Evolutionary conservation across 2,797 vertebrate species (phyloP).

Genomic region (Rhinophrynus dorsalis): DNA sequence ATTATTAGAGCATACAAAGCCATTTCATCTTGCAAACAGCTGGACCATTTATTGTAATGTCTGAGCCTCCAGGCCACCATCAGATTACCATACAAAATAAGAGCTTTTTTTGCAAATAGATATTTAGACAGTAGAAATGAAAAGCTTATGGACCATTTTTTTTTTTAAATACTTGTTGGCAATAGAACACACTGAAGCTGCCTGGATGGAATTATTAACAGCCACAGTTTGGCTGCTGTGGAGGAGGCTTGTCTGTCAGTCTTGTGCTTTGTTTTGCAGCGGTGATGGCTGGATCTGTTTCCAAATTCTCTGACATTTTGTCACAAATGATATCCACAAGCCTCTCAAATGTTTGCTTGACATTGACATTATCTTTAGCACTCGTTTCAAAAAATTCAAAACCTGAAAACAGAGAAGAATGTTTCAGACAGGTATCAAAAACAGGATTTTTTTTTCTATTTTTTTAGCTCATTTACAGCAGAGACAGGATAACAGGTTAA

Average conservation of each 20-base stretch:
- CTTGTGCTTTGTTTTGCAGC: constrained; percentile 83
- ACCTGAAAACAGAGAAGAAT: constrained; percentile 70
- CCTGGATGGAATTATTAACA: constrained; percentile 76
- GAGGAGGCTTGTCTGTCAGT: constrained; percentile 88
- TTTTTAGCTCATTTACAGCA: too few relatives aligned
- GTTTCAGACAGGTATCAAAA: constrained; percentile 4
- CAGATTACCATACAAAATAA: constrained; percentile 58
- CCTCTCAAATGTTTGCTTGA: constrained; percentile 95
- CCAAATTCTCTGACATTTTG: constrained; percentile 95
- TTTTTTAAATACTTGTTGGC: constrained; percentile 66
- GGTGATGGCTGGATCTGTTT: constrained; percentile 78
- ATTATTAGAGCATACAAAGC: constrained; percentile 40
- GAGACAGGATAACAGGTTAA: too few relatives aligned
- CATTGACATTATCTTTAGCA: constrained; percentile 94
- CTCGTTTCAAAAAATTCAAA: constrained; percentile 98
- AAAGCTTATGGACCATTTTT: constrained; percentile 65
- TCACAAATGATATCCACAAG: constrained; percentile 97
- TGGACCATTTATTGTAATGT: constrained; percentile 33
- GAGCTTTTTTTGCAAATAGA: constrained; percentile 54
- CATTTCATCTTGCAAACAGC: constrained; percentile 29
- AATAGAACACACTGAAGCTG: constrained; percentile 57
- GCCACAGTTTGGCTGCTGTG: constrained; percentile 86
- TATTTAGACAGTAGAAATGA: constrained; percentile 63
- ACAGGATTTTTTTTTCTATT: too few relatives aligned
- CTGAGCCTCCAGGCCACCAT: constrained; percentile 34